These are phyloP conservation scores for Eupithecia centaureata DNA, from an alignment of 2,888 invertebrate genomes.

Conservation along the genomic window DNA sequence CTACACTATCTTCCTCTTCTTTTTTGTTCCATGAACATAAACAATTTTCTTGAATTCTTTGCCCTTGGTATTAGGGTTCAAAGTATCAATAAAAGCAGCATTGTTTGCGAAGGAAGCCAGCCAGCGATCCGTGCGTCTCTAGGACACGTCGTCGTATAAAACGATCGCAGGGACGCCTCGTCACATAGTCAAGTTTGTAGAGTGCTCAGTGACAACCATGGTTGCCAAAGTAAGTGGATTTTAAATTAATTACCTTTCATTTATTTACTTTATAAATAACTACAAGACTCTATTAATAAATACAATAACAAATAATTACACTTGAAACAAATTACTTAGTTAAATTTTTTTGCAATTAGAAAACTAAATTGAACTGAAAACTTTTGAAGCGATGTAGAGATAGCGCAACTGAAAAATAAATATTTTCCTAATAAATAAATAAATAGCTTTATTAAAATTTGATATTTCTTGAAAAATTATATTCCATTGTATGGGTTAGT, in stretches of 20 bases:
- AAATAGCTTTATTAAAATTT: too few species aligned
- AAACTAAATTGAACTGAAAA: too few species aligned
- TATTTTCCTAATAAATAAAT: too few species aligned
- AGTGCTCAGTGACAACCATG: constrained; percentile 25
- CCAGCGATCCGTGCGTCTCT: constrained; percentile 69
- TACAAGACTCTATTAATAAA: too few species aligned
- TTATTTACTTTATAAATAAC: background rate
- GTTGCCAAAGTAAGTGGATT: constrained; percentile 28
- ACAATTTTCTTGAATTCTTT: background rate
- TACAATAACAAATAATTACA: too few species aligned
- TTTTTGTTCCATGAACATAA: background rate
- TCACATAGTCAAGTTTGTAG: constrained; percentile 18
- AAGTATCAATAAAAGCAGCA: background rate
- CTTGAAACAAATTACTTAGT: too few species aligned
- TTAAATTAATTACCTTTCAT: constrained; percentile 20
- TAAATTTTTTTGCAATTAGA: too few species aligned
- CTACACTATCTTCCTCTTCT: background rate
- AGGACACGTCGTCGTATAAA: constrained; percentile 71
- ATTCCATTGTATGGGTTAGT: too few species aligned
- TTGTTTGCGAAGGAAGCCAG: constrained; percentile 61
- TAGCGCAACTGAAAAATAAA: too few species aligned
- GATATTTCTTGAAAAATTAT: too few species aligned
- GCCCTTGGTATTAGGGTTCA: background rate
- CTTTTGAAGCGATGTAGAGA: too few species aligned
- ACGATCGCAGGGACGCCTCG: constrained; percentile 36